Evolutionary conservation across 2,888 invertebrate genomes (phyloP), one percentile per base, ranked within the genome.

Genomic region (Lycia hirtaria): DNA sequence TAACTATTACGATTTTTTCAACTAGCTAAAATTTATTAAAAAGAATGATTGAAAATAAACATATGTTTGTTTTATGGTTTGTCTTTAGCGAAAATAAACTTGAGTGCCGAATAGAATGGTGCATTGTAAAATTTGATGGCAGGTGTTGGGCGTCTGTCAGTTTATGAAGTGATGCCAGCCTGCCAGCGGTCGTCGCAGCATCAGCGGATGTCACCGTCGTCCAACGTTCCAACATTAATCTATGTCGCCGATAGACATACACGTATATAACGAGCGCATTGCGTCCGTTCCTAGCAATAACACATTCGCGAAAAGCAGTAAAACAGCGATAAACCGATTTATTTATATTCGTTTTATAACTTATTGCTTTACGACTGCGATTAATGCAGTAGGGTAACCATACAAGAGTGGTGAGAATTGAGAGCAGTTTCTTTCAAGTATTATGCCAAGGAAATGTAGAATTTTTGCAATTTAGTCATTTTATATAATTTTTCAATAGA

Each of bases 311-410:
- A 78, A 82, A 80, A 77, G 81, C 77, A 75, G 81, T 85, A 84
- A 84, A 85, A 78, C 75, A 69, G 74, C 72, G 74, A 78, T 84
- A 83, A 83, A 83, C 76, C 81, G 80, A 83, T 83, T 80, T 83
- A 84, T 85, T 83, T 85, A 82, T 83, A 82, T 82, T 81, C 81
- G 72, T 83, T 85, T 84, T 83, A 85, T 81, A 83, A 81, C 80
- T 80, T 84, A 83, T 81, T 79, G 82, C 78, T 84, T 84, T 83
- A 85, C 80, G 83, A 80, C 78, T 72, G 70, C 77, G 78, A 82
- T 83, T 82, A 83, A 82, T 81, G 79, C 76, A 78, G 75, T 78
- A 76, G 71, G 74, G 73, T 74, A 75, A 72, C 80, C 71, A 78
- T 74, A 77, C 69, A 69, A 67, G 70, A 71, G 65, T 60, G 48